Percentiles rank a stretch among this genome's conserved stretches.
Evolutionary conservation across 2,113 vertebrate species (phyloP).

Genomic region (Nycticebus coucang): DNA sequence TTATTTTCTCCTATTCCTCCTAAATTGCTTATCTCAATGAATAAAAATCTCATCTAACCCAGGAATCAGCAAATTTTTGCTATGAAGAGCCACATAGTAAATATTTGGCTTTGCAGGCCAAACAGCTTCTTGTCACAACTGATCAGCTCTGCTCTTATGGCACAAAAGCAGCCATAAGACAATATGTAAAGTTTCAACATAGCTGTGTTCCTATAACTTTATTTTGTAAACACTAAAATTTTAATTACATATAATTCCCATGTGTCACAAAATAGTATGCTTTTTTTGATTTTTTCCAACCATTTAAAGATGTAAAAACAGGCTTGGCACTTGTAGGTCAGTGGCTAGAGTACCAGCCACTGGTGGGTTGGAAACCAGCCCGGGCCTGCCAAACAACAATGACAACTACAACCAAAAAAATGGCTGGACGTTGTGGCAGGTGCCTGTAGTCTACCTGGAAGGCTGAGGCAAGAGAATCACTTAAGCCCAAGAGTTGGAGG

Average conservation of each 20-base stretch:
- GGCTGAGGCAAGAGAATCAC: too few relatives aligned
- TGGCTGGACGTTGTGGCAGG: too few relatives aligned
- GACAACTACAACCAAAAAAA: too few relatives aligned
- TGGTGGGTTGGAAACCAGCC: too few relatives aligned
- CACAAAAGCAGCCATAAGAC: slow-evolving; percentile 26
- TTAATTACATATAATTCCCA: slow-evolving; percentile 33
- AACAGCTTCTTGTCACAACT: background rate
- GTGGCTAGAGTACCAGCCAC: too few relatives aligned
- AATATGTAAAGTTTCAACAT: background rate
- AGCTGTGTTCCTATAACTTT: background rate
- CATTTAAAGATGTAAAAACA: slow-evolving; percentile 7
- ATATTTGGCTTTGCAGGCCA: background rate
- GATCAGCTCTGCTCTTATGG: background rate
- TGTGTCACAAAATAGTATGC: background rate
- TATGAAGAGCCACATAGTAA: background rate
- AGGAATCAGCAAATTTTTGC: background rate
- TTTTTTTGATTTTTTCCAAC: background rate
- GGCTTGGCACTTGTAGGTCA: too few relatives aligned
- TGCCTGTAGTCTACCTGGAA: too few relatives aligned
- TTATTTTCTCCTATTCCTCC: background rate
- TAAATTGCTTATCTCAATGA: background rate
- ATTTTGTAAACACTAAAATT: background rate
- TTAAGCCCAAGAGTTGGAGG: too few relatives aligned
- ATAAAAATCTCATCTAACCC: background rate
- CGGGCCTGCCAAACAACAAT: too few relatives aligned